phyloP scores from a whole-genome alignment of 2,888 invertebrate genomes.

The Caenorhabditis becei region DNA sequence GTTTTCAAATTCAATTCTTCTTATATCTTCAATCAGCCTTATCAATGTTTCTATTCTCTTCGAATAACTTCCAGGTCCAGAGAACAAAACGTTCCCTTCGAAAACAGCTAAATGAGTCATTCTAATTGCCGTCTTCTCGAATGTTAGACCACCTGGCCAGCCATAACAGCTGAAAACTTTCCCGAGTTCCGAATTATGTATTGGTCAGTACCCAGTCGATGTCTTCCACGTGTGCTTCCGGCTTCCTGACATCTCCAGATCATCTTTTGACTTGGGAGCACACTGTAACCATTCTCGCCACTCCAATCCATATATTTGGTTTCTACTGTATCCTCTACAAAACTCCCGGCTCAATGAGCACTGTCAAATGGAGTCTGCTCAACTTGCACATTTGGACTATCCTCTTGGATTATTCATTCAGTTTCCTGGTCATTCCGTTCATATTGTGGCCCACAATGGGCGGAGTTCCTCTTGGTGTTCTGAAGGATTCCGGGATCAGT shows the following conservation, averaged over 20 bases:
- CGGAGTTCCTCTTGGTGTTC: constrained; percentile 21
- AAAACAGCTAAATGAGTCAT: not conserved
- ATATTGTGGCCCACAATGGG: constrained; percentile 32
- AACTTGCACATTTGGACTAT: constrained; percentile 38
- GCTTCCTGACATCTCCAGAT: constrained; percentile 9
- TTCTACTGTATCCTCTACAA: constrained; percentile 29
- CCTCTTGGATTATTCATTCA: constrained; percentile 26
- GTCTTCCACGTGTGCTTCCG: not conserved
- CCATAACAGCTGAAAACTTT: not conserved
- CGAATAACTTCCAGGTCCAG: not conserved
- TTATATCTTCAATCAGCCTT: no score
- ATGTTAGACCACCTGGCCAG: not conserved
- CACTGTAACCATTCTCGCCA: constrained; percentile 8
- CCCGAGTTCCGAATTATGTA: not conserved
- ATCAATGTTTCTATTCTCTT: no score
- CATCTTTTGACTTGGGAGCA: constrained; percentile 17
- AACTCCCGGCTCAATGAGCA: constrained; percentile 25
- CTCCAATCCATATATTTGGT: constrained; percentile 27
- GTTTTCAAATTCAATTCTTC: no score
- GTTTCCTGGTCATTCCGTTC: constrained; percentile 32
- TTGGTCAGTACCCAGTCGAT: not conserved
- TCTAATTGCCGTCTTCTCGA: not conserved
- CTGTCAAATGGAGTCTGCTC: constrained; percentile 24
- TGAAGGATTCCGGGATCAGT: constrained; percentile 3
- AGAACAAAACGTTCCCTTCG: not conserved